phyloP scores from a whole-genome alignment of 1,140 invertebrate species.

The Heliconius himera region DNA sequence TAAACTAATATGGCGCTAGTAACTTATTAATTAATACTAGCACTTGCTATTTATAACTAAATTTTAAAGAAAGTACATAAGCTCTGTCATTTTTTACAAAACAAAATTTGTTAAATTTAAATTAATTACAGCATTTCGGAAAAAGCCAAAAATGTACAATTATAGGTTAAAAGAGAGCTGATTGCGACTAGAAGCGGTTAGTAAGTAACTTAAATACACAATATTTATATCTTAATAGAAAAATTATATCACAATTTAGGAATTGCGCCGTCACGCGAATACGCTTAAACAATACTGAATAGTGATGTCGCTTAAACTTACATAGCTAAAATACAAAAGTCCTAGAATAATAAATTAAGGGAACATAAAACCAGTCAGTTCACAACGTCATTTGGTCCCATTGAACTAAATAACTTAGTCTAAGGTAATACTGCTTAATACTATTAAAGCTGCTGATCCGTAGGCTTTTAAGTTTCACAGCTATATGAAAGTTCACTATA shows the following conservation, averaged over 20 bases:
- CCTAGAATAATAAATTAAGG: slow-evolving; percentile 21
- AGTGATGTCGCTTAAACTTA: slow-evolving; percentile 52
- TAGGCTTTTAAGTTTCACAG: background rate
- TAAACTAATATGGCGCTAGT: background rate
- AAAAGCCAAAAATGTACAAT: background rate
- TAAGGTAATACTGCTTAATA: slow-evolving; percentile 71
- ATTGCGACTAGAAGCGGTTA: slow-evolving; percentile 61
- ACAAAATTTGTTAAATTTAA: too few species aligned
- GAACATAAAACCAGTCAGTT: slow-evolving; percentile 54
- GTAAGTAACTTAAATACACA: slow-evolving; percentile 49
- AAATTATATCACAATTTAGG: slow-evolving; percentile 78
- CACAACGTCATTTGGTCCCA: slow-evolving; percentile 78
- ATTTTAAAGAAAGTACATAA: background rate
- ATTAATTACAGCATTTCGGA: background rate
- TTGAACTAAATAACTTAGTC: slow-evolving; percentile 68
- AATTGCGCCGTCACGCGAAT: slow-evolving; percentile 60
- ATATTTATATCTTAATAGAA: slow-evolving; percentile 51
- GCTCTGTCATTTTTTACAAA: background rate
- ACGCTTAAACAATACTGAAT: slow-evolving; percentile 63
- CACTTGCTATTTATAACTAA: background rate
- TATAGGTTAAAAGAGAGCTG: slow-evolving; percentile 56
- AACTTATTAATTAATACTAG: background rate
- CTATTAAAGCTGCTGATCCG: slow-evolving; percentile 46
- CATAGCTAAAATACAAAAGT: slow-evolving; percentile 33
- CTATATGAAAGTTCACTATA: background rate